Evolutionary conservation across 2,113 vertebrate genomes (phyloP).

Genomic region (Prionailurus viverrinus): DNA sequence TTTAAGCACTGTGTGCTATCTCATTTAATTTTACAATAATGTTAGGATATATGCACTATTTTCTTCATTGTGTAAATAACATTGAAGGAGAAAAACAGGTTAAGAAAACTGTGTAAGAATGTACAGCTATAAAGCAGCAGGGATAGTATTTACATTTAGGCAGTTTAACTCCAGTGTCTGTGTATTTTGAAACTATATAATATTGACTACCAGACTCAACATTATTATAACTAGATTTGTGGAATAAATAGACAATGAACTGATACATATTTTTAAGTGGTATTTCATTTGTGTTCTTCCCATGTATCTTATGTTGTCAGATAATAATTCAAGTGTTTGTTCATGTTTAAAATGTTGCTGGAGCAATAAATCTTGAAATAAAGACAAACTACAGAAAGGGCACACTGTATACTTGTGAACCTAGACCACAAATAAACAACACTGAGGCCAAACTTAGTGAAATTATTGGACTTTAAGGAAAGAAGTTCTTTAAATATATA

Average conservation of each 20-base stretch:
- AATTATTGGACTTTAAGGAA: not conserved
- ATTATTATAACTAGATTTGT: not conserved
- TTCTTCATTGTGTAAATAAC: conserved; percentile 43
- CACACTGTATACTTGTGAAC: not conserved
- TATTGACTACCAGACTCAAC: not conserved
- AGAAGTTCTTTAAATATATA: not conserved
- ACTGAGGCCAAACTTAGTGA: not conserved
- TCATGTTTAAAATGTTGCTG: conserved; percentile 42
- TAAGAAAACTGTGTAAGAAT: not conserved
- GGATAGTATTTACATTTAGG: not conserved
- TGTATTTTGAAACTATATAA: not conserved
- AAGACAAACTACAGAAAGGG: not conserved
- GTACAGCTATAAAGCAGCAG: not conserved
- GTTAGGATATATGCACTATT: not conserved
- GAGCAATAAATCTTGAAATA: conserved; percentile 36
- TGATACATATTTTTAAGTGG: conserved; percentile 68
- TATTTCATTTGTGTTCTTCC: conserved; percentile 60
- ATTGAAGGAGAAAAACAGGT: not conserved
- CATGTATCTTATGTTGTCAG: conserved; percentile 54
- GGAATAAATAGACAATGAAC: conserved; percentile 42
- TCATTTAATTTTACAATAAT: conserved; percentile 34
- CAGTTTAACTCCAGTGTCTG: not conserved
- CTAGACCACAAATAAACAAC: not conserved
- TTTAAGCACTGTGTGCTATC: not conserved
- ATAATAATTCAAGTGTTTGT: conserved; percentile 63